Base-by-base conservation (phyloP, 2,113 vertebrate species). In the Sterrhoptilus dennistouni region DNA sequence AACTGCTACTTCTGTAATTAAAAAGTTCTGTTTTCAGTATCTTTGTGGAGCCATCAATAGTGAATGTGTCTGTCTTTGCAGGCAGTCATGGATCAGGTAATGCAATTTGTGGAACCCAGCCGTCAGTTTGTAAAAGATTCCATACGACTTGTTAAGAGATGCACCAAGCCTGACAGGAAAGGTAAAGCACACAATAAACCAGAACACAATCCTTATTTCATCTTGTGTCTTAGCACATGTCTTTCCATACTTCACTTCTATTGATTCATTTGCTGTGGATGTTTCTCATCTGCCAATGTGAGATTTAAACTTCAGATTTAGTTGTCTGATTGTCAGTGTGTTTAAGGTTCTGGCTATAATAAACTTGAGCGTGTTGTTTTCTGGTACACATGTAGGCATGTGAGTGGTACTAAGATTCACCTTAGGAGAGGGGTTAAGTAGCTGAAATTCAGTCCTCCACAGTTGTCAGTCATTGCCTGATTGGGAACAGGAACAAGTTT, bases 151-250 rank as follows among this genome's bases (percentile, higher is more conserved):
- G 99, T 99, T 13, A 99, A 99, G 90, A 98, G 99, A 90, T 99
- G 99, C 87, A 99, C 99, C 28, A 99, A 99, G 91, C 99, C 99
- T n/a, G 99, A 99, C 92, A 98, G 99, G 87, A 99, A 99, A 99
- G 99, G 99, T 99, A 98, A 88, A 65, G 18, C 59, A 44, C 50
- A 11, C 18, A n/a, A 3, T 4, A 28, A 31, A 54, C 8, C 29
- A 60, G 35, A 29, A n/a, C 21, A 11, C n/a, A 15, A 2, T 9
- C 27, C 14, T 63, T 10, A 16, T 10, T 60, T 69, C 2, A 4
- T 52, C 33, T 11, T 52, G 1, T 14, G 2, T 29, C 23, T 71
- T 52, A 31, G 20, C 1, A 1, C 2, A 1, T 35, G 2, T 24
- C 44, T 75, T 63, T 17, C n/a, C 5, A 0, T 9, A 9, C 0